These are phyloP conservation scores for Pseudotriccus pelzelni DNA, from an alignment of 2,797 vertebrate genomes.

Conservation along the genomic window DNA sequence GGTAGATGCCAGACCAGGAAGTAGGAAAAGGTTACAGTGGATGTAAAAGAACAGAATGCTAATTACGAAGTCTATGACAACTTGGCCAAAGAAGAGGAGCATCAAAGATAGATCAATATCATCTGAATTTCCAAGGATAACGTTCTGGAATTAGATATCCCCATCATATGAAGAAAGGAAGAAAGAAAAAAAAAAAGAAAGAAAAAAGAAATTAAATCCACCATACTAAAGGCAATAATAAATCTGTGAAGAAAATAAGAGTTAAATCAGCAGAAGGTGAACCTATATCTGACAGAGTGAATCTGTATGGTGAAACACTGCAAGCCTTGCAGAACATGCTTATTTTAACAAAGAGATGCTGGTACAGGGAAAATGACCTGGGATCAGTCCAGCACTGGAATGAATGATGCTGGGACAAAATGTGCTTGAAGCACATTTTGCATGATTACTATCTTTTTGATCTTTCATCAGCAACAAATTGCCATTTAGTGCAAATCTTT, in stretches of 20 bases:
- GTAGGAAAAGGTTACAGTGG: not conserved
- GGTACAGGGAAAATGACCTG: not conserved
- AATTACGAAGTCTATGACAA: not conserved
- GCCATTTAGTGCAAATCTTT: not conserved
- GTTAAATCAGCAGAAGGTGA: not conserved
- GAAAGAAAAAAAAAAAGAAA: not conserved
- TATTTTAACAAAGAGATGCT: not conserved
- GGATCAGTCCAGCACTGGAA: not conserved
- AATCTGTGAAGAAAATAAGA: not conserved
- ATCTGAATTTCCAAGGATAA: not conserved
- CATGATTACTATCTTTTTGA: not conserved
- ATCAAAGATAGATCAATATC: not conserved
- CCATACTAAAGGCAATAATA: not conserved
- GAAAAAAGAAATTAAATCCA: not conserved
- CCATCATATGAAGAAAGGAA: not conserved
- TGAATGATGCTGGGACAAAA: not conserved
- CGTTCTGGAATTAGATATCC: not conserved
- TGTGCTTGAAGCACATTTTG: not conserved
- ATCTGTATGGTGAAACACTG: not conserved
- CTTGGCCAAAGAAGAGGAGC: not conserved
- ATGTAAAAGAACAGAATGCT: not conserved
- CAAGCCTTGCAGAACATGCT: not conserved
- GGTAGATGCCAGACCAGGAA: no score
- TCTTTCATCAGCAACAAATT: not conserved
- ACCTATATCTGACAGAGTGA: not conserved